phyloP scores from a whole-genome alignment of 2,888 invertebrate genomes.

The Tenthredo notha region DNA sequence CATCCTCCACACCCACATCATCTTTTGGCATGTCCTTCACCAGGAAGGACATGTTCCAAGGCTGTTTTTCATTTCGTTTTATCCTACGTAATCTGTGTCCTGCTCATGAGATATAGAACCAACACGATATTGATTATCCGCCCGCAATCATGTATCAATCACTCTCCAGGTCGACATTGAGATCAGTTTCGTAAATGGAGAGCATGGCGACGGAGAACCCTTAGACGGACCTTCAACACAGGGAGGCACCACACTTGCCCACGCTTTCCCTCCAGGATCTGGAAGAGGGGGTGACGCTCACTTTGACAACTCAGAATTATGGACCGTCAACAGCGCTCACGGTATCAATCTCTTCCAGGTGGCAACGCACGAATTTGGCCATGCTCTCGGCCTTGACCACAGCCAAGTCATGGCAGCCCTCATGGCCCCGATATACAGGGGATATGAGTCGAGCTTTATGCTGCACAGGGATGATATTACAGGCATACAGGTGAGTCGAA shows the following conservation, averaged over 20 bases:
- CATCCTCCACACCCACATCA: no score
- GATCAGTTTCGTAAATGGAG: constrained; percentile 87
- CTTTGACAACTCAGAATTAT: constrained; percentile 95
- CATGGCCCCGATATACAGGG: constrained; percentile 92
- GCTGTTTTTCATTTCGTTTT: no score
- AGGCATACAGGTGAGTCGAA: constrained; percentile 84
- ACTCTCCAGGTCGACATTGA: constrained; percentile 71
- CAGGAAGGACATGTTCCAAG: no score
- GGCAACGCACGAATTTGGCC: constrained; percentile 96
- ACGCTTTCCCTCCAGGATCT: constrained; percentile 92
- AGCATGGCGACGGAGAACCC: constrained; percentile 95
- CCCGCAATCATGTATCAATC: neutral
- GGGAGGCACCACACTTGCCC: constrained; percentile 86
- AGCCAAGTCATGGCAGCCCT: constrained; percentile 91
- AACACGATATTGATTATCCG: neutral
- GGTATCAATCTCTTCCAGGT: constrained; percentile 95
- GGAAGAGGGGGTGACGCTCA: constrained; percentile 95
- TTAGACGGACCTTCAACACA: constrained; percentile 86
- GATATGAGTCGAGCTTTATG: constrained; percentile 85
- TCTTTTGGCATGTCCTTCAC: no score
- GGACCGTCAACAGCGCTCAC: constrained; percentile 89
- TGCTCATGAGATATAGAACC: neutral
- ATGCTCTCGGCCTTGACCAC: constrained; percentile 94
- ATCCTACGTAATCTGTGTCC: no score
- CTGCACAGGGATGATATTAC: constrained; percentile 91